Base-by-base conservation (phyloP, 2,888 invertebrate genomes). In the Macaria liturata region DNA sequence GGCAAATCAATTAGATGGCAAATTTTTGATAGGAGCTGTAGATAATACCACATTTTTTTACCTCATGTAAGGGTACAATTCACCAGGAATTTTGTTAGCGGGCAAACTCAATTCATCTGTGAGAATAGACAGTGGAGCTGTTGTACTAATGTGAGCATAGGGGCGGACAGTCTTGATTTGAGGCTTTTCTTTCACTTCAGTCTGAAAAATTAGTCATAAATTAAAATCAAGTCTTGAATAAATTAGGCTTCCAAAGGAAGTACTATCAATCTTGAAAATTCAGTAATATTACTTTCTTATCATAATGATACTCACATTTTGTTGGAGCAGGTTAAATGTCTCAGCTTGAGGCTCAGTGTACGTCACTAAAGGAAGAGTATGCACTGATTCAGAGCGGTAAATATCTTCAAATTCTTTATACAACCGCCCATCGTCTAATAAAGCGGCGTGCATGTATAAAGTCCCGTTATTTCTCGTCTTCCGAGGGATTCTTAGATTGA, bases 391-490 rank as follows among this genome's bases (percentile, higher is more conserved):
- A 7, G 92, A 92, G 20, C 92, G 91, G 62, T 93, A 88, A 34
- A 95, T 87, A 34, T 94, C 93, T 51, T 92, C 86, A 81, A 95
- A 94, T 30, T 84, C 82, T 68, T 88, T 85, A 56, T 93, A 92
- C 0, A 92, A 74, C 3, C 91, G 88, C 40, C 78, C 87, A 31
- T 88, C 84, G 37, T 93, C 93, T 60, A 93, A 84, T 51, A 95
- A 93, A 20, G 95, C 93, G 2, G 96, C 94, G 82, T 97, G 97
- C 76, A 98, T 93, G 76, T 93, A 96, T 47, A 98, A 80, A 4
- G 96, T 96, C 0, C 98, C 98, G 92, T 98, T 98, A 57, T 95
- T 94, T 9, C 96, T 92, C 0, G 96, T 97, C 80, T 94, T 94
- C 31, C 88, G 83, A 3, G 98, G 97, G 65, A 98, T 88, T 64